These are phyloP conservation scores for Eufriesea mexicana DNA, from an alignment of 1,140 invertebrate species.

Conservation along the genomic window DNA sequence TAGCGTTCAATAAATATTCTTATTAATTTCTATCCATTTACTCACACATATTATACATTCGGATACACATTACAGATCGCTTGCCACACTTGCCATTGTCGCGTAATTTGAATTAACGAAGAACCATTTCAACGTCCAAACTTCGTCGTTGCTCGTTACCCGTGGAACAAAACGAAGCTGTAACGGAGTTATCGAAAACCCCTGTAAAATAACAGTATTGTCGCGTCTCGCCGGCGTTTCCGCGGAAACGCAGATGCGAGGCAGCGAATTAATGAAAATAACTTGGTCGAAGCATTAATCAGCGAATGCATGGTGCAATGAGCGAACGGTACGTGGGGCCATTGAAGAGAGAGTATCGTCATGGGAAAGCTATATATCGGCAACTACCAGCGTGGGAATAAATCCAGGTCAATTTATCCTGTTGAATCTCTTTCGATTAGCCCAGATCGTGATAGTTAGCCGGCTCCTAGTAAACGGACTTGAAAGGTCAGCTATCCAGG, in stretches of 20 bases:
- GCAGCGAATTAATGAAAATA: background rate
- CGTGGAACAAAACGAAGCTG: background rate
- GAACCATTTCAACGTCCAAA: too few species aligned
- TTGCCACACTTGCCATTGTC: too few species aligned
- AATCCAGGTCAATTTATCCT: constrained; percentile 39
- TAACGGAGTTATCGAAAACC: background rate
- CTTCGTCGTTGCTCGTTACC: too few species aligned
- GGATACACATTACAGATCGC: too few species aligned
- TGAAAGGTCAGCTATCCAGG: constrained; percentile 17
- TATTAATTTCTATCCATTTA: too few species aligned
- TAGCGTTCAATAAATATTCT: too few species aligned
- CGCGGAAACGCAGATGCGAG: background rate
- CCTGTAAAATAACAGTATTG: background rate
- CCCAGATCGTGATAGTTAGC: constrained; percentile 7
- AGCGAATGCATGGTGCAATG: background rate
- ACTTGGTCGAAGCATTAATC: background rate
- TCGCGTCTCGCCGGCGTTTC: too few species aligned
- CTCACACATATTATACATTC: too few species aligned
- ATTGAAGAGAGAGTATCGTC: background rate
- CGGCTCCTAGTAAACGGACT: background rate
- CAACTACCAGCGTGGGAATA: constrained; percentile 41
- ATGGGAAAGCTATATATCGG: constrained; percentile 10
- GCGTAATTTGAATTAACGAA: too few species aligned
- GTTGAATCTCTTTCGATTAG: constrained; percentile 13
- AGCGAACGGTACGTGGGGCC: background rate